phyloP scores from a whole-genome alignment of 2,888 invertebrate species.

The Cremastinae sp. region DNA sequence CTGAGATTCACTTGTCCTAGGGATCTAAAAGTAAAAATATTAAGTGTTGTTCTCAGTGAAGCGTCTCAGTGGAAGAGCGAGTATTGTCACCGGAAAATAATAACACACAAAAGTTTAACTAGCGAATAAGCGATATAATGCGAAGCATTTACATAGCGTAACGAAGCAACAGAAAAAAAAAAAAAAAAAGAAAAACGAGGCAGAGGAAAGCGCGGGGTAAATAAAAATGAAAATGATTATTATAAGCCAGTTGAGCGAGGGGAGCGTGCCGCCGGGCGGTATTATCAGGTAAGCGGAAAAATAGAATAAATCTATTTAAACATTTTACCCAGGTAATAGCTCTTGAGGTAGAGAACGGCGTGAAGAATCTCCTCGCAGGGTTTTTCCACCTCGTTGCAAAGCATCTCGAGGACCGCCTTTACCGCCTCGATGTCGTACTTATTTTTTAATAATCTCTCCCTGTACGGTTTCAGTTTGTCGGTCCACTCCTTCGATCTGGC shows the following conservation, averaged over 20 bases:
- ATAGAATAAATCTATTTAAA: conserved; percentile 67
- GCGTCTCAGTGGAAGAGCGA: background rate
- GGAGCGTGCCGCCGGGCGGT: too few relatives aligned
- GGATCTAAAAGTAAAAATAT: conserved; percentile 60
- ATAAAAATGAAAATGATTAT: conserved; percentile 33
- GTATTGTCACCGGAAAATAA: conserved; percentile 21
- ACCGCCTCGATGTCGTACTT: conserved; percentile 78
- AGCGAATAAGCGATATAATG: conserved; percentile 46
- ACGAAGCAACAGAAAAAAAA: too few relatives aligned
- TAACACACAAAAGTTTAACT: conserved; percentile 51
- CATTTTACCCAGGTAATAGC: conserved; percentile 78
- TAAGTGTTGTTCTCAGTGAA: background rate
- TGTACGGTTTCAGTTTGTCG: conserved; percentile 73
- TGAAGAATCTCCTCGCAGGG: conserved; percentile 78
- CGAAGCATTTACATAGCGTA: conserved; percentile 31
- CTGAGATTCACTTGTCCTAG: conserved; percentile 33
- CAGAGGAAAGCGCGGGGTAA: conserved; percentile 49
- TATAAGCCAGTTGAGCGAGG: conserved; percentile 31
- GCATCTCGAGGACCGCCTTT: conserved; percentile 71
- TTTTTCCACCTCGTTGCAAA: conserved; percentile 71
- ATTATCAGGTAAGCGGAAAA: conserved; percentile 52
- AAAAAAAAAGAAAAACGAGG: conserved; percentile 40
- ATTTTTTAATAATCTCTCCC: conserved; percentile 70
- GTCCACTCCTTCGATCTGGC: conserved; percentile 72
- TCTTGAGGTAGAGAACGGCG: conserved; percentile 76